phyloP scores from a whole-genome alignment of 1,140 invertebrate genomes.

The Aphelenchoides besseyi region DNA sequence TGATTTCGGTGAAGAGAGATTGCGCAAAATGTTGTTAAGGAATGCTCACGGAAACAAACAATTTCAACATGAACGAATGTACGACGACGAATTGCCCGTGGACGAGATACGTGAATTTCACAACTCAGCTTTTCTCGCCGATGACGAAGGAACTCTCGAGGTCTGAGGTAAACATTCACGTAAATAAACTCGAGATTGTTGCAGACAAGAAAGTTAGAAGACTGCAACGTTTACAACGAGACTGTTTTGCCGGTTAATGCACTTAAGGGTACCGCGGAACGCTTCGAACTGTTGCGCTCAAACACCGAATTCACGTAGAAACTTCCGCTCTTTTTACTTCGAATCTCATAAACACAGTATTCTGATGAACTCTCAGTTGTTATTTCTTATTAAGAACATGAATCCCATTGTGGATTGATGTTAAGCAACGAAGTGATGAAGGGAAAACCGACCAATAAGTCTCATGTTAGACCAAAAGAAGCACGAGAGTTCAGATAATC shows the following conservation, averaged over 20 bases:
- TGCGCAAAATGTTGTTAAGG: background rate
- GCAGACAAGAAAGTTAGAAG: background rate
- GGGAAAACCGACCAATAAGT: too few species aligned
- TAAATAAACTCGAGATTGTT: background rate
- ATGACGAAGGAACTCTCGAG: background rate
- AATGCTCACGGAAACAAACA: background rate
- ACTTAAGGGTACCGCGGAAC: background rate
- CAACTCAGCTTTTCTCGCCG: background rate
- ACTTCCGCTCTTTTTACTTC: too few species aligned
- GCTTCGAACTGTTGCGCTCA: background rate
- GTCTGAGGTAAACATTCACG: slow-evolving; percentile 1
- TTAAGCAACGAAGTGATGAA: too few species aligned
- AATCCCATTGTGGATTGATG: too few species aligned
- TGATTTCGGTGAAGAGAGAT: too few species aligned
- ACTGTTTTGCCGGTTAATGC: background rate
- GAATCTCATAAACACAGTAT: too few species aligned
- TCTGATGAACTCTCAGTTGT: too few species aligned
- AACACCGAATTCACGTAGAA: background rate
- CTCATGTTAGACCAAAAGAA: too few species aligned
- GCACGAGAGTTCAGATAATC: too few species aligned
- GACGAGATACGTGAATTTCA: slow-evolving; percentile 5
- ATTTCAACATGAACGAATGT: slow-evolving; percentile 7
- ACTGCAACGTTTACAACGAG: background rate
- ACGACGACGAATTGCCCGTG: background rate
- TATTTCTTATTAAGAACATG: too few species aligned